These are phyloP conservation scores for Venustoraphidia nigricollis DNA, from an alignment of 2,888 invertebrate genomes.

Conservation along the genomic window DNA sequence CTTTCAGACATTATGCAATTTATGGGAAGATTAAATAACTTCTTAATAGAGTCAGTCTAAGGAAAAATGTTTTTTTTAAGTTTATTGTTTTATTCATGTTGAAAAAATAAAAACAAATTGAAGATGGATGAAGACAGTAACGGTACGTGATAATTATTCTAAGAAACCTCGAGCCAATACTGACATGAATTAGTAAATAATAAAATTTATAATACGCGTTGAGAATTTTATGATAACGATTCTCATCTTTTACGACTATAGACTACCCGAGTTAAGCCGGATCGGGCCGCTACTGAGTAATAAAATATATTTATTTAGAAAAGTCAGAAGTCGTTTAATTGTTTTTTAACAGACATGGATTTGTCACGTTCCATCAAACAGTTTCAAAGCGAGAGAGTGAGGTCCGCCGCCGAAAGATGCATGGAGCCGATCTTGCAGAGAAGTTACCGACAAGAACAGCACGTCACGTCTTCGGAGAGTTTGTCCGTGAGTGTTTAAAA, in stretches of 20 bases:
- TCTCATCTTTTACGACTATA: too few species aligned
- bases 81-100: not conserved
- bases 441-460: too few species aligned
- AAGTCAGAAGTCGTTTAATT: not conserved
- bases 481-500: conserved; percentile 33
- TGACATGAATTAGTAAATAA: not conserved
- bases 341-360: not conserved
- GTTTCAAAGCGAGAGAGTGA: conserved; percentile 30
- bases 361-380: not conserved
- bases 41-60: too few species aligned
- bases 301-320: too few species aligned
- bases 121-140: not conserved
- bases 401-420: too few species aligned
- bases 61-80: not conserved
- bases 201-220: too few species aligned
- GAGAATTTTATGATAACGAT: too few species aligned
- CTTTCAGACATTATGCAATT: too few species aligned
- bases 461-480: conserved; percentile 25
- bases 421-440: too few species aligned
- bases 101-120: not conserved
- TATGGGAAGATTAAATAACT: too few species aligned
- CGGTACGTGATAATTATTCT: not conserved
- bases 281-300: too few species aligned
- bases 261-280: too few species aligned
- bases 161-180: not conserved